phyloP scores from a whole-genome alignment of 2,113 vertebrate species.

The Brachionichthys hirsutus region DNA sequence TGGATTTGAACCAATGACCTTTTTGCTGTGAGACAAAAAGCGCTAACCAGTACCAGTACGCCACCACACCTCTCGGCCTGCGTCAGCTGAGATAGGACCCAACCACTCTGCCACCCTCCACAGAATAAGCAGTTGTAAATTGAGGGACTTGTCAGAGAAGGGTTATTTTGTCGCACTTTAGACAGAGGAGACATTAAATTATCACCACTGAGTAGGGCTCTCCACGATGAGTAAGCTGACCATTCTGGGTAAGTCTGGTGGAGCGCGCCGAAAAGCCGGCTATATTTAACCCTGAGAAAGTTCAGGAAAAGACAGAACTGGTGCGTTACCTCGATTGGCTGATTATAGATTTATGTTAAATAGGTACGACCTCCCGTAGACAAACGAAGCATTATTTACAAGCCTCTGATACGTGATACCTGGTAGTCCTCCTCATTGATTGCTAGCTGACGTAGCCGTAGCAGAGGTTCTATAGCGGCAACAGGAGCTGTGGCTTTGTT shows the following conservation, averaged over 20 bases:
- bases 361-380: background rate
- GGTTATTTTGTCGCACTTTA: background rate
- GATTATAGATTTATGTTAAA: background rate
- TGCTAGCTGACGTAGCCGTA: conserved; percentile 8
- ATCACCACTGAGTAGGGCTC: background rate
- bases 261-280: background rate
- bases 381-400: conserved; percentile 21
- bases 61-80: too few relatives aligned
- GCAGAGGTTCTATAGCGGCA: background rate
- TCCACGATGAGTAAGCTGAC: background rate
- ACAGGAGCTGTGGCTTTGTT: conserved; percentile 21
- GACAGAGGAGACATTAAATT: background rate
- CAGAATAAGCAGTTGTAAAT: too few relatives aligned
- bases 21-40: too few relatives aligned
- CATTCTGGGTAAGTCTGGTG: background rate
- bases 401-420: conserved; percentile 6
- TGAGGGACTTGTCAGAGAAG: background rate
- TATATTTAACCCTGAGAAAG: background rate
- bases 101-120: too few relatives aligned
- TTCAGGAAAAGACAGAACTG: background rate
- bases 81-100: too few relatives aligned
- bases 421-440: conserved; percentile 38
- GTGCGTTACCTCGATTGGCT: too few relatives aligned
- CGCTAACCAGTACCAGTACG: too few relatives aligned
- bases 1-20: too few relatives aligned